Conservation (phyloP, 2,113 vertebrate species). For the Sapajus apella region DNA sequence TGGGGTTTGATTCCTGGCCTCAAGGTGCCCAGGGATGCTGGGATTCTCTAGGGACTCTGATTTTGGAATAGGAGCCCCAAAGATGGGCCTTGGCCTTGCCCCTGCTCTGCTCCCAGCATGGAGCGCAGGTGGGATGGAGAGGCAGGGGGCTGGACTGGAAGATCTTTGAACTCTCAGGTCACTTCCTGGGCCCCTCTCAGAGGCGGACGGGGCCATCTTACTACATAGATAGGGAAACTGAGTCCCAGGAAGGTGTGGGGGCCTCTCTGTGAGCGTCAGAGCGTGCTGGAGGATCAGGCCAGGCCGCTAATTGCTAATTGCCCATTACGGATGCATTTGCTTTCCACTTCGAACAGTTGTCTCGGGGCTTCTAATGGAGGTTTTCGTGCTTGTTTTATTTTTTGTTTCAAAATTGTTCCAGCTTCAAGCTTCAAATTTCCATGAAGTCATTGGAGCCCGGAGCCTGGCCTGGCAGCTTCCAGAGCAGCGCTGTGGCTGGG, state of each 20-base stretch:
- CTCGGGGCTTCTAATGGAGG: slow-evolving; percentile 34
- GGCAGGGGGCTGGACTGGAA: not conserved
- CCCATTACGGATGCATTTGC: not conserved
- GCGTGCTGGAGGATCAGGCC: not conserved
- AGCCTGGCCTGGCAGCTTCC: slow-evolving; percentile 12
- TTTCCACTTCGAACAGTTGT: not conserved
- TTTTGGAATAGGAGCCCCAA: no score
- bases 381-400: slow-evolving; percentile 48
- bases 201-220: not conserved
- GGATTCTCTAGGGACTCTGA: not conserved
- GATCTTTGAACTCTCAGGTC: not conserved
- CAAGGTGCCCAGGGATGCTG: not conserved
- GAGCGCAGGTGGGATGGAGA: not conserved
- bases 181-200: not conserved
- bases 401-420: slow-evolving; percentile 51
- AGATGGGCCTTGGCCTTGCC: not conserved
- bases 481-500: not conserved
- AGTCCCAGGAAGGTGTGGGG: not conserved
- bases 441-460: slow-evolving; percentile 57
- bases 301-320: not conserved
- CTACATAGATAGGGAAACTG: not conserved
- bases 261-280: not conserved
- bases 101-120: fast-evolving
- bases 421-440: slow-evolving; percentile 70
- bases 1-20: not conserved